Evolutionary conservation across 2,797 vertebrate genomes (phyloP).

Genomic region (Holocentrus rufus): DNA sequence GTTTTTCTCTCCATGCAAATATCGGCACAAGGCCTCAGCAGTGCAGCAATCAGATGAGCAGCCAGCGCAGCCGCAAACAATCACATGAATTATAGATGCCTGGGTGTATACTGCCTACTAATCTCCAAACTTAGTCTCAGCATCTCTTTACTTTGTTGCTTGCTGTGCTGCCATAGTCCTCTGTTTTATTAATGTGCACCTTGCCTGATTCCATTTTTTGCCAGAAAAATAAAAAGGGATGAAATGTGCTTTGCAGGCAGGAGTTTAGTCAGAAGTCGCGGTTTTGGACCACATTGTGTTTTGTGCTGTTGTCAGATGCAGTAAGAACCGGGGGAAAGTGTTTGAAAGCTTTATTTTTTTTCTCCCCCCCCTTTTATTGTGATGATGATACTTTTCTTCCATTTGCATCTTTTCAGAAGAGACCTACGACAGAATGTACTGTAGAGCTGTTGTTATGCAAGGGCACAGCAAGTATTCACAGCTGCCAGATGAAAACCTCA

Average conservation of each 20-base stretch:
- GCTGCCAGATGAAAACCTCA: slow-evolving; percentile 33
- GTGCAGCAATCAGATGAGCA: slow-evolving; percentile 75
- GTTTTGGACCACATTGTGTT: slow-evolving; percentile 7
- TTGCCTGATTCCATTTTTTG: slow-evolving; percentile 50
- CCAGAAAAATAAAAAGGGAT: slow-evolving; percentile 32
- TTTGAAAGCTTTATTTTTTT: slow-evolving; percentile 13
- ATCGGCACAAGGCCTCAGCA: slow-evolving; percentile 72
- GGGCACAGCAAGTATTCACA: slow-evolving; percentile 25
- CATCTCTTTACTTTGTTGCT: slow-evolving; percentile 69
- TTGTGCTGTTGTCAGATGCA: slow-evolving; percentile 38
- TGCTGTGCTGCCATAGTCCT: slow-evolving; percentile 61
- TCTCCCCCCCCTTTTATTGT: no score
- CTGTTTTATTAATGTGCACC: slow-evolving; percentile 77
- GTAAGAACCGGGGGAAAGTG: slow-evolving; percentile 7
- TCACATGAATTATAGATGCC: slow-evolving; percentile 82
- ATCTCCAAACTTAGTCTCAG: slow-evolving; percentile 72
- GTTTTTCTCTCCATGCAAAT: slow-evolving; percentile 78
- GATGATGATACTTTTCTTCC: neutral
- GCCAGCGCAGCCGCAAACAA: slow-evolving; percentile 74
- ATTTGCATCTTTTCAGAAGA: slow-evolving; percentile 26
- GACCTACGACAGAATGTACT: slow-evolving; percentile 10
- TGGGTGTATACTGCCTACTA: slow-evolving; percentile 59
- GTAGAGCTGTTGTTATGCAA: slow-evolving; percentile 22
- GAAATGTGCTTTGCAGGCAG: slow-evolving; percentile 35
- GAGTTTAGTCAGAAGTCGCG: slow-evolving; percentile 32